A percentile compares a stretch with the other conserved stretches of the same genome.
Evolutionary conservation across 2,888 invertebrate species (phyloP).

Genomic region (Sarcophaga caerulescens): DNA sequence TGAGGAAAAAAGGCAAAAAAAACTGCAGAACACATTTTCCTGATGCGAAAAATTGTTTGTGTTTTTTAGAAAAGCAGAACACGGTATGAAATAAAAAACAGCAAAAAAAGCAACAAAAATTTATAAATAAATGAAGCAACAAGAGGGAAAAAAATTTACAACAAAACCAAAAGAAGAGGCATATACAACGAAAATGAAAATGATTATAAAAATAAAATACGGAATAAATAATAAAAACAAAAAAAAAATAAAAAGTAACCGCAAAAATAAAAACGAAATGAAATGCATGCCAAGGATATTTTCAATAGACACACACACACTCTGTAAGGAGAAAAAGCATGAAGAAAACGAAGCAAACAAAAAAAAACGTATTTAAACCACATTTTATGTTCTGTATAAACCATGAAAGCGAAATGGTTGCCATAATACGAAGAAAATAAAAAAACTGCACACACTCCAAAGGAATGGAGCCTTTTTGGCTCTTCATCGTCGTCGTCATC

Average conservation of each 20-base stretch:
- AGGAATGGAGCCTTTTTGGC: conserved; percentile 24
- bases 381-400: conserved; percentile 50
- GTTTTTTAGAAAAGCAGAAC: conserved; percentile 2
- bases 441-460: conserved; percentile 4
- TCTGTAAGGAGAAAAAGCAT: background rate
- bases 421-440: background rate
- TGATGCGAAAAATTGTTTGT: background rate
- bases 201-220: conserved; percentile 16
- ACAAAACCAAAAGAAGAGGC: conserved; percentile 1
- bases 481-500: background rate
- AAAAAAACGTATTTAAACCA: conserved; percentile 35
- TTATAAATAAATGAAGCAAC: conserved; percentile 43
- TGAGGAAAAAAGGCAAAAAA: conserved; percentile 28
- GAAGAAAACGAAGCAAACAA: conserved; percentile 3
- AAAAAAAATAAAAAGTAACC: conserved; percentile 59
- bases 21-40: conserved; percentile 43
- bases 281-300: conserved; percentile 68
- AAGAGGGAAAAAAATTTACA: background rate
- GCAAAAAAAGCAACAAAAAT: conserved; percentile 4
- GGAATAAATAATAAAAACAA: conserved; percentile 15
- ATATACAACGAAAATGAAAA: conserved; percentile 12
- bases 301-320: conserved; percentile 55
- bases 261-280: conserved; percentile 23
- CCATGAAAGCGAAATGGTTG: conserved; percentile 59
- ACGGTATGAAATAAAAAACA: conserved; percentile 11